Base-by-base conservation (phyloP, 2,888 invertebrate species). In the Resseliella maxima region DNA sequence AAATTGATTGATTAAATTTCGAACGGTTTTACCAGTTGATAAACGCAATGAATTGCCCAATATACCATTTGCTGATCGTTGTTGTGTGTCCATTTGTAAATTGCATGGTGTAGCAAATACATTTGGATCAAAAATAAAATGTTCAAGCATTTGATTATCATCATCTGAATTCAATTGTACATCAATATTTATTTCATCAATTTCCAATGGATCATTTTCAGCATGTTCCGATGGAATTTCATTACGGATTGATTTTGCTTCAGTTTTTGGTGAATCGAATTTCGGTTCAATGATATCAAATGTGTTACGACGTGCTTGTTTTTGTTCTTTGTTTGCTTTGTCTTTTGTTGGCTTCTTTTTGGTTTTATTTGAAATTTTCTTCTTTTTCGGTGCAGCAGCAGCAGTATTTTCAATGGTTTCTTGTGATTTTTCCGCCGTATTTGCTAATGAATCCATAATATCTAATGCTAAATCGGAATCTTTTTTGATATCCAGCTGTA, bases 261-360 rank as follows among this genome's bases (percentile, higher is more conserved):
- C 83, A 18, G 1, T 38, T 3, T 10, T 83, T n/a, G 21, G 0
- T 38, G 18, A 10, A 6, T n/a, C 83, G 41, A 83, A 83, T n/a
- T 83, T 83, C 24, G 83, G 83, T 83, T 83, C 83, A 83, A 38
- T 83, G 12, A 83, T 83, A 38, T 83, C 38, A 83, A 83, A 83
- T 24, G 83, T 83, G n/a, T 38, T n/a, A 8, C n/a, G 12, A n/a
- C 83, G 83, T 3, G 3, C 6, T 8, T 27, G 64, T 36, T 83
- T 83, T 24, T 21, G 38, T 38, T 38, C 83, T n/a, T 83, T 83
- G 38, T 10, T 38, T 10, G 18, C 5, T n/a, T 38, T 83, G 41
- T 83, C 83, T 38, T 83, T 83, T 36, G 83, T 27, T 5, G 18
- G 0, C 24, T 83, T 83, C n/a, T 83, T 83, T 38, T 83, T 83